Percentiles rank a stretch among this genome's conserved stretches.
Evolutionary conservation across 2,888 invertebrate genomes (phyloP).

Genomic region (Troilus luridus): DNA sequence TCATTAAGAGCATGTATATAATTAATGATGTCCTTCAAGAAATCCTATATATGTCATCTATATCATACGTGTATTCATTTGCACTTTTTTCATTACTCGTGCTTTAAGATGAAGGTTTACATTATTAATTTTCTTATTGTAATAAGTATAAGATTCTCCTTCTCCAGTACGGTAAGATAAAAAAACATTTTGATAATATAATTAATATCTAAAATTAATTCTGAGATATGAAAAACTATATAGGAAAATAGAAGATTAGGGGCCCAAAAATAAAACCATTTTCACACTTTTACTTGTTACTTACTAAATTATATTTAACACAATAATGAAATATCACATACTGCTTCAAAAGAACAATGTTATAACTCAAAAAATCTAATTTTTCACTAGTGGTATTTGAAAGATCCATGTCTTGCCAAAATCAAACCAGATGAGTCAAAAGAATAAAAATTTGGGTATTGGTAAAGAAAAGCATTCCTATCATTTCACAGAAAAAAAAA

Average conservation of each 20-base stretch:
- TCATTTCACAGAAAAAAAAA: background rate
- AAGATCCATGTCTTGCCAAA: too few relatives aligned
- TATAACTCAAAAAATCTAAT: too few relatives aligned
- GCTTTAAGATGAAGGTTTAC: background rate
- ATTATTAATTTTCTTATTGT: background rate
- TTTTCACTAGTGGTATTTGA: too few relatives aligned
- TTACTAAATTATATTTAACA: too few relatives aligned
- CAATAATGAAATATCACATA: too few relatives aligned
- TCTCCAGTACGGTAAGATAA: background rate
- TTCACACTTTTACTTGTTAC: too few relatives aligned
- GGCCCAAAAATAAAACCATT: too few relatives aligned
- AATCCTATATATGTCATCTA: constrained; percentile 21
- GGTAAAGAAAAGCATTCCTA: too few relatives aligned
- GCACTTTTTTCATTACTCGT: background rate
- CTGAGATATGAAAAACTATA: background rate
- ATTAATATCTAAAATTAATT: background rate
- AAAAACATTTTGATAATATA: background rate
- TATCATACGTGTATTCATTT: background rate
- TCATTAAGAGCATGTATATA: constrained; percentile 5
- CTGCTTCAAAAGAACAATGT: too few relatives aligned
- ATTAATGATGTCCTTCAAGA: constrained; percentile 20
- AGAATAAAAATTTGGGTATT: too few relatives aligned
- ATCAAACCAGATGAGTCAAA: too few relatives aligned
- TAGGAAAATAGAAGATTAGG: background rate
- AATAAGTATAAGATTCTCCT: background rate